Percentiles rank a stretch among this genome's conserved stretches.
These are phyloP conservation scores for Hemicentrotus pulcherrimus DNA, from an alignment of 35 echinoderm and acorn worm genomes.

Conservation along the genomic window DNA sequence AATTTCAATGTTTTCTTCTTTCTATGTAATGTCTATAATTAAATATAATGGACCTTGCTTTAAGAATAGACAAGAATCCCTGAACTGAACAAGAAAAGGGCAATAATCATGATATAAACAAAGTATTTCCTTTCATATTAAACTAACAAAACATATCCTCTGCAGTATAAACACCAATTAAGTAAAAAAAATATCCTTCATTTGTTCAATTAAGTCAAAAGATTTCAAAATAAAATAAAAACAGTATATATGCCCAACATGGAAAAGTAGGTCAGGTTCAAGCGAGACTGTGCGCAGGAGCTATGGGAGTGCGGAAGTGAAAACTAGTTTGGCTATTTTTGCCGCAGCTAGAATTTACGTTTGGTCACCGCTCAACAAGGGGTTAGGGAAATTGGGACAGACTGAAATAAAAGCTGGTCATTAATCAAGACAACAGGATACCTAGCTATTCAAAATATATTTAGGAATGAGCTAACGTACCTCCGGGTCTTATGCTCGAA, in stretches of 20 bases:
- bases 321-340: conserved; percentile 19
- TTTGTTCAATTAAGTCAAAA: neutral
- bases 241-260: neutral
- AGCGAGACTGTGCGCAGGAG: neutral
- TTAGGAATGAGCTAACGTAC: neutral
- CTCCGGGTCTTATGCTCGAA: no score
- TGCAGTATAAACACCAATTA: neutral
- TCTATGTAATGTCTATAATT: no score
- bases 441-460: neutral
- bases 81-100: neutral
- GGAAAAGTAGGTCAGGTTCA: neutral
- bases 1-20: no score
- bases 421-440: neutral
- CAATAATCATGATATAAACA: neutral
- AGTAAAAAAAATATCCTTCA: neutral
- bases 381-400: neutral
- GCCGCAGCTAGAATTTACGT: neutral
- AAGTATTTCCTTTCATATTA: neutral
- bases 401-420: conserved; percentile 4
- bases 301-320: neutral
- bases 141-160: neutral
- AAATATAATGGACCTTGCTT: no score
- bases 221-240: neutral
- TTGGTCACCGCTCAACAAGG: neutral
- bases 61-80: no score